phyloP scores from a whole-genome alignment of 2,113 vertebrate genomes.

The Xiphias gladius region DNA sequence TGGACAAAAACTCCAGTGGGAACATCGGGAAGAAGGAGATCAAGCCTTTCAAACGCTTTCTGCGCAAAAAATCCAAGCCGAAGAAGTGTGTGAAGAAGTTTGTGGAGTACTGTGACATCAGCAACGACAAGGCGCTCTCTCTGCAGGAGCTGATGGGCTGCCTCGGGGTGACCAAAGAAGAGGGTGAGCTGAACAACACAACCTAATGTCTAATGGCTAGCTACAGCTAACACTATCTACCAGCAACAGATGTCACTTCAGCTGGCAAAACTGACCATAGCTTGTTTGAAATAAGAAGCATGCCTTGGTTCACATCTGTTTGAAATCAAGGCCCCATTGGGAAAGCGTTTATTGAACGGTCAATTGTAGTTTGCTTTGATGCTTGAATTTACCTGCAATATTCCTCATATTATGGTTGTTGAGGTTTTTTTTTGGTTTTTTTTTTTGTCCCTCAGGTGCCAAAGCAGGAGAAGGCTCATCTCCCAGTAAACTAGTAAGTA shows the following conservation, averaged over 20 bases:
- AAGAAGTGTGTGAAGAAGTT: slow-evolving; percentile 98
- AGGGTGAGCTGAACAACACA: slow-evolving; percentile 77
- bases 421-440: slow-evolving; percentile 4
- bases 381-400: background rate
- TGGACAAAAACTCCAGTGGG: slow-evolving; percentile 94
- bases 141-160: slow-evolving; percentile 96
- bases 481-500: slow-evolving; percentile 91
- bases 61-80: slow-evolving; percentile 97
- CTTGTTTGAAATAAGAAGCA: background rate
- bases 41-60: slow-evolving; percentile 95
- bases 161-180: slow-evolving; percentile 92
- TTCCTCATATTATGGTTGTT: slow-evolving; percentile 31
- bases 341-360: background rate
- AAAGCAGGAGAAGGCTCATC: slow-evolving; percentile 88
- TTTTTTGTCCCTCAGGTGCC: slow-evolving; percentile 75
- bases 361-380: background rate
- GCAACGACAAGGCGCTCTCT: slow-evolving; percentile 93
- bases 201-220: background rate
- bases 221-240: background rate
- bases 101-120: slow-evolving; percentile 95
- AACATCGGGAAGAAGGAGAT: slow-evolving; percentile 98
- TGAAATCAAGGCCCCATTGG: background rate
- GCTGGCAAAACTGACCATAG: background rate
- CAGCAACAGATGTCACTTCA: background rate
- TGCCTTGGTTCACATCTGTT: background rate